phyloP scores from a whole-genome alignment of 2,113 vertebrate species.

The Rhodinocichla rosea region DNA sequence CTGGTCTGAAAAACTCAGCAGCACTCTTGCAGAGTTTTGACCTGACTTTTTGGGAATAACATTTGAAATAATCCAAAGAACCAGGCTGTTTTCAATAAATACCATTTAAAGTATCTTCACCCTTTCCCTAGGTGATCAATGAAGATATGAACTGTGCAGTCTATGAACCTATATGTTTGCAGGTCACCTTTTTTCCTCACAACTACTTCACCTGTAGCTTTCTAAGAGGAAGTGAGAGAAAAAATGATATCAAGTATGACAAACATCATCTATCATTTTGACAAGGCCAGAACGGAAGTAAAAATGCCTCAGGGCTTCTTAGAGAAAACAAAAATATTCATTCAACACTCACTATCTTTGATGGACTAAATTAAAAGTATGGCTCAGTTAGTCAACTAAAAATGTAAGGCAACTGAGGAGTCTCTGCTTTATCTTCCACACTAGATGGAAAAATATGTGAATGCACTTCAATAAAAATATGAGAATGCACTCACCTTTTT shows the following conservation, averaged over 20 bases:
- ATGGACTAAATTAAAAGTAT: background rate
- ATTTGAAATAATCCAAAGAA: background rate
- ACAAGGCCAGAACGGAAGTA: background rate
- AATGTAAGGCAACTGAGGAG: background rate
- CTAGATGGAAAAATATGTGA: background rate
- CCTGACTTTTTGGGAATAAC: background rate
- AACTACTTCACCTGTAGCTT: background rate
- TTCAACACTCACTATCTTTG: background rate
- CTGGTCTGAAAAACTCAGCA: background rate
- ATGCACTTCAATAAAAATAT: background rate
- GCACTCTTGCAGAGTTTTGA: background rate
- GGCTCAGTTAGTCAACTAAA: background rate
- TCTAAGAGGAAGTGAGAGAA: background rate
- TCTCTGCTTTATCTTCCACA: background rate
- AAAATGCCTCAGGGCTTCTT: background rate
- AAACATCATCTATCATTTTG: background rate
- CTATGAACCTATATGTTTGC: background rate
- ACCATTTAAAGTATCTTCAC: background rate
- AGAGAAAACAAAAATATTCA: background rate
- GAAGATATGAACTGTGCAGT: background rate
- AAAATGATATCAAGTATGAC: accelerated
- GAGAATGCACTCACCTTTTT: slow-evolving; percentile 84
- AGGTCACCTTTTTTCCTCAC: background rate
- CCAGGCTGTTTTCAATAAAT: background rate
- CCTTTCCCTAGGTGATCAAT: background rate